Percentiles rank a stretch among this genome's conserved stretches.
Conservation (phyloP, 2,113 vertebrate species). For the Etheostoma spectabile region DNA sequence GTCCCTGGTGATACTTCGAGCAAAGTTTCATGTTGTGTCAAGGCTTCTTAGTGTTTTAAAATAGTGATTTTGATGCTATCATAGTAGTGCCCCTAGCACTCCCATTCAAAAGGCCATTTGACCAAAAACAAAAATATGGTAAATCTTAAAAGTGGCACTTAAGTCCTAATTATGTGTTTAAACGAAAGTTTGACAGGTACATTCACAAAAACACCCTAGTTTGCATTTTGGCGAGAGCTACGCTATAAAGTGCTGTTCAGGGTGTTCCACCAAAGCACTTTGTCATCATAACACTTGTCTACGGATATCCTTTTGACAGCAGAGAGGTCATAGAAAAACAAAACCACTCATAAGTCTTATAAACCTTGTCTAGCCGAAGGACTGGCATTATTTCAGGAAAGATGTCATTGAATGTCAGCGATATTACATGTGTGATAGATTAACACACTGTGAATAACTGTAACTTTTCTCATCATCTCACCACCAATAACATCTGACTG, state of each 20-base stretch:
- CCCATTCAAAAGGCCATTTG: too few relatives aligned
- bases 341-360: background rate
- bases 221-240: too few relatives aligned
- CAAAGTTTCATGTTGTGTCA: too few relatives aligned
- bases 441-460: conserved; percentile 8
- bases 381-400: background rate
- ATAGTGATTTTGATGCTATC: too few relatives aligned
- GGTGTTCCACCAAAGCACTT: background rate
- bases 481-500: conserved; percentile 26
- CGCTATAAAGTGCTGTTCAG: background rate
- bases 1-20: too few relatives aligned
- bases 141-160: too few relatives aligned
- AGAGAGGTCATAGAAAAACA: conserved; percentile 9
- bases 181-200: too few relatives aligned
- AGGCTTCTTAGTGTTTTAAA: too few relatives aligned
- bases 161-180: too few relatives aligned
- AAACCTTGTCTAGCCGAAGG: background rate
- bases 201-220: too few relatives aligned
- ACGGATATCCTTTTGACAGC: conserved; percentile 7
- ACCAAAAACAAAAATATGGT: too few relatives aligned
- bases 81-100: too few relatives aligned
- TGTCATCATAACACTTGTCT: conserved; percentile 2
- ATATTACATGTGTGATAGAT: background rate
- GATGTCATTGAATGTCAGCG: conserved; percentile 1
- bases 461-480: background rate